Evolutionary conservation across 2,113 vertebrate genomes (phyloP).

Genomic region (Echinops telfairi): DNA sequence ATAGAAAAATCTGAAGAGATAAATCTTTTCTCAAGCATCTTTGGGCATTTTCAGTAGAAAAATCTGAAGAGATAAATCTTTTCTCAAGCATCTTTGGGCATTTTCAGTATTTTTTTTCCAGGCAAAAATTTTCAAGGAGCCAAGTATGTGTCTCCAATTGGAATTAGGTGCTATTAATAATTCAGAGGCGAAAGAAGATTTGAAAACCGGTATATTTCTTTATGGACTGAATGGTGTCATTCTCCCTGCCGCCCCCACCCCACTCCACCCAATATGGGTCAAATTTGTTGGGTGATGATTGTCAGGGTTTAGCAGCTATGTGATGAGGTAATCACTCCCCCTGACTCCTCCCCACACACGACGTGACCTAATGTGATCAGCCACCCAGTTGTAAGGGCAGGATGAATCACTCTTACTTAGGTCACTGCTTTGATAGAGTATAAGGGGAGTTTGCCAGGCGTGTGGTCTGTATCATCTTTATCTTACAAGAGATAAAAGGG

Average conservation of each 20-base stretch:
- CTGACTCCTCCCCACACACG: no score
- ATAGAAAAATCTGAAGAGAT: neutral
- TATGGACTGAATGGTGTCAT: neutral
- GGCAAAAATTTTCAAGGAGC: no score
- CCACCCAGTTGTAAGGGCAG: neutral
- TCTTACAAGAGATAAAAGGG: neutral
- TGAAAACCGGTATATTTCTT: conserved; percentile 14
- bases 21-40: conserved; percentile 32
- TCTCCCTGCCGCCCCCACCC: no score
- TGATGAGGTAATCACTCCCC: neutral
- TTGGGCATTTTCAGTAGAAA: conserved; percentile 3
- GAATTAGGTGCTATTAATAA: neutral
- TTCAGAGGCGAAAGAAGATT: neutral
- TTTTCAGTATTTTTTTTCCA: neutral
- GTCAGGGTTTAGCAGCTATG: neutral
- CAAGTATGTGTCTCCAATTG: neutral
- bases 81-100: conserved; percentile 36
- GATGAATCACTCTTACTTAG: no score
- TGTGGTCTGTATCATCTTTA: neutral
- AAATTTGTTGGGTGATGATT: neutral
- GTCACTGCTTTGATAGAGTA: no score
- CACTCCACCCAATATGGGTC: neutral
- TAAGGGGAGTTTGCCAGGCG: neutral
- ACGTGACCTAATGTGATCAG: neutral
- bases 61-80: neutral